These are phyloP conservation scores for Phalacrocorax aristotelis DNA, from an alignment of 2,113 vertebrate species.

Conservation along the genomic window DNA sequence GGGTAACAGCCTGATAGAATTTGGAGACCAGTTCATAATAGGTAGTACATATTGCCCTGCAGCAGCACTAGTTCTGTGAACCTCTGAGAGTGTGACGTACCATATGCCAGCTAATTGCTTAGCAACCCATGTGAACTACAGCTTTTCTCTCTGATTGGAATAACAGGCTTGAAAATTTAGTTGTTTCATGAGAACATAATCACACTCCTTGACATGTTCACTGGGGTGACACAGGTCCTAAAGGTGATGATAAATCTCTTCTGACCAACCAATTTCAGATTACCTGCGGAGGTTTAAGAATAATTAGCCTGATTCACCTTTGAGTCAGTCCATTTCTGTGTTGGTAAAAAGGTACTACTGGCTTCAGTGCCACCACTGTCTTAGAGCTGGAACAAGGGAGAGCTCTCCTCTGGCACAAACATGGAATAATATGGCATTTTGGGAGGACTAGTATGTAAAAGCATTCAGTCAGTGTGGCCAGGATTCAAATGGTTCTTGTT, in stretches of 20 bases:
- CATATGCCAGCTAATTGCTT: not conserved
- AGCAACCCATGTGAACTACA: not conserved
- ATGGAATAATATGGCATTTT: not conserved
- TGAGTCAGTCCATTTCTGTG: not conserved
- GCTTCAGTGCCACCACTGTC: not conserved
- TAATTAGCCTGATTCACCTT: not conserved
- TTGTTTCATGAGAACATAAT: not conserved
- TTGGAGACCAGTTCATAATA: not conserved
- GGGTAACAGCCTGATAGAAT: not conserved
- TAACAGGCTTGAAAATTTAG: not conserved
- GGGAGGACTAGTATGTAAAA: not conserved
- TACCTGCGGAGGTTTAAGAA: not conserved
- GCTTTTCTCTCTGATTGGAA: not conserved
- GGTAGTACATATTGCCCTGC: rapidly evolving
- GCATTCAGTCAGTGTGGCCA: not conserved
- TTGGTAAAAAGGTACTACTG: not conserved
- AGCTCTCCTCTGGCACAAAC: not conserved
- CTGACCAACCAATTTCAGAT: not conserved
- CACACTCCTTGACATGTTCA: not conserved
- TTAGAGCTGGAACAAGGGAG: not conserved
- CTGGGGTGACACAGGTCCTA: not conserved
- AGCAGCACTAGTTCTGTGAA: not conserved
- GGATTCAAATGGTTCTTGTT: not conserved
- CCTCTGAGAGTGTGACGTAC: not conserved
- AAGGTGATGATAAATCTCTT: not conserved